Evolutionary conservation across 2,797 vertebrate species (phyloP).

Genomic region (Gorsachius magnificus): DNA sequence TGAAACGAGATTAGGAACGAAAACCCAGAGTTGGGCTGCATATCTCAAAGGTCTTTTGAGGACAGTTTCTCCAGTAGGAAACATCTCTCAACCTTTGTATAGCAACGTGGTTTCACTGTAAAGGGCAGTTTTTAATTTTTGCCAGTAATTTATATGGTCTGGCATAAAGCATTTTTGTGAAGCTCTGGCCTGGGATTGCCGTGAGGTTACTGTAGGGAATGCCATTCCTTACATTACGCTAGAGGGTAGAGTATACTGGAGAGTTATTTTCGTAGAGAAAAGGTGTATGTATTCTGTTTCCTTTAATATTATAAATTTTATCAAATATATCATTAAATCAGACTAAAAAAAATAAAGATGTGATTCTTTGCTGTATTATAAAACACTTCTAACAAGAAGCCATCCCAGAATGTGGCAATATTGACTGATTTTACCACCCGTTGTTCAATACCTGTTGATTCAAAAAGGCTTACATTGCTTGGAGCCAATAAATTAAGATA

Average conservation of each 20-base stretch:
- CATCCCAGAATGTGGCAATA: background rate
- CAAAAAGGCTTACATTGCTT: background rate
- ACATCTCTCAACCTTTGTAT: background rate
- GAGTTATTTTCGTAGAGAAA: background rate
- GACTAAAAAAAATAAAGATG: background rate
- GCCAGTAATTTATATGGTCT: background rate
- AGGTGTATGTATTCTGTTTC: background rate
- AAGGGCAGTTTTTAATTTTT: background rate
- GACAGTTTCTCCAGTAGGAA: background rate
- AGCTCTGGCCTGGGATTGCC: background rate
- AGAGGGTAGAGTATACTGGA: background rate
- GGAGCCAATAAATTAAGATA: background rate
- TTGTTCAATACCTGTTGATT: background rate
- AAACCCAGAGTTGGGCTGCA: background rate
- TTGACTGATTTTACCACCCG: background rate
- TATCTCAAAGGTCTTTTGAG: background rate
- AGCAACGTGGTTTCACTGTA: background rate
- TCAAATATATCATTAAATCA: background rate
- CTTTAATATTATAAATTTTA: background rate
- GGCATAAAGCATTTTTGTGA: background rate
- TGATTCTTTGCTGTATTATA: background rate
- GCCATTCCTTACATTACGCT: background rate
- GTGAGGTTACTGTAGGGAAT: background rate
- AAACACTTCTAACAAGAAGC: background rate
- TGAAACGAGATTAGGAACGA: background rate